Percentiles rank a stretch among this genome's conserved stretches.
These are phyloP conservation scores for Teleogryllus occipitalis DNA, from an alignment of 1,140 invertebrate genomes.

Conservation along the genomic window DNA sequence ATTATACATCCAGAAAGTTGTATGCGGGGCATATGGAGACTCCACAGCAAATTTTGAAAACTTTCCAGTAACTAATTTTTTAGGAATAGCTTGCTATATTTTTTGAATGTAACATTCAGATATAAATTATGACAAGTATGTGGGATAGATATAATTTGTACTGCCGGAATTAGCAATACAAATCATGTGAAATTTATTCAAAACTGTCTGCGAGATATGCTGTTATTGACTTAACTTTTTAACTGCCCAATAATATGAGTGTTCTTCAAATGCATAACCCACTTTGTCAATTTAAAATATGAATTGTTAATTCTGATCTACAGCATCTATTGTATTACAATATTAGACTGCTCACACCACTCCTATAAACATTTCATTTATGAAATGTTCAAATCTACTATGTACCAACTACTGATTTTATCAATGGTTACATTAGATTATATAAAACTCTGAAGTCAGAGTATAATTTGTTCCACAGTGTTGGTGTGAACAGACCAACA, in stretches of 20 bases:
- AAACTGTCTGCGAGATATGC: no score
- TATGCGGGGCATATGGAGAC: no score
- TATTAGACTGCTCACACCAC: constrained; percentile 14
- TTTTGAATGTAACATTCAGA: no score
- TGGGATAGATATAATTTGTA: no score
- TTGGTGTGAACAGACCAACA: constrained; percentile 15
- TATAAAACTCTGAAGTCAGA: not conserved
- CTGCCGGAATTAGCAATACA: no score
- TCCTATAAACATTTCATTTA: not conserved
- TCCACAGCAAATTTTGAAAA: no score
- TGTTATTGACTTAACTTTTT: not conserved
- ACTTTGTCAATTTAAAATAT: not conserved
- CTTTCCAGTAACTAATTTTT: no score
- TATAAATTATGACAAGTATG: no score
- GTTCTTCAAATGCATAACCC: not conserved
- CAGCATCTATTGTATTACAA: not conserved
- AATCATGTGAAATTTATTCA: no score
- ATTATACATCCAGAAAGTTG: no score
- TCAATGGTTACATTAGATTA: constrained; percentile 1
- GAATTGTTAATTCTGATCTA: not conserved
- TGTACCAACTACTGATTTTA: constrained; percentile 8
- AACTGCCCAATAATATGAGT: not conserved
- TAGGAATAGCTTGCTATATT: no score
- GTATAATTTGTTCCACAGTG: constrained; percentile 12
- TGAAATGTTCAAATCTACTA: not conserved